phyloP scores from a whole-genome alignment of 1,140 invertebrate genomes.

The Proctacanthus coquilletti region DNA sequence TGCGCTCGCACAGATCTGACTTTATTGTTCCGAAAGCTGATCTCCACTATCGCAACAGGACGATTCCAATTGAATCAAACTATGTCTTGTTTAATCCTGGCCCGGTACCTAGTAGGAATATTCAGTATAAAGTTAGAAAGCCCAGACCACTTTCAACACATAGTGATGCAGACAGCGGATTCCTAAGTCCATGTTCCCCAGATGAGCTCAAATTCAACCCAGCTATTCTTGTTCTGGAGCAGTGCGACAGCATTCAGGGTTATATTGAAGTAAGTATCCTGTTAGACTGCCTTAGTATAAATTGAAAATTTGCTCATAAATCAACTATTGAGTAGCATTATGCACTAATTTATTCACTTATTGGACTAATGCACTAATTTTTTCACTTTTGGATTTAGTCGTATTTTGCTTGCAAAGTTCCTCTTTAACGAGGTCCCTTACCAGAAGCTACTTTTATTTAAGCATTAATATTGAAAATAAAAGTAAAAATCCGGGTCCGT shows the following conservation, averaged over 20 bases:
- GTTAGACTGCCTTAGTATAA: neutral
- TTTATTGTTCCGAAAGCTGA: constrained; percentile 8
- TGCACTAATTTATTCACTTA: neutral
- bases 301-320: neutral
- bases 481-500: no score
- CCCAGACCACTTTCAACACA: constrained; percentile 23
- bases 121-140: constrained; percentile 27
- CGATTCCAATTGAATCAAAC: constrained; percentile 26
- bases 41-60: constrained; percentile 10
- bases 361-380: neutral
- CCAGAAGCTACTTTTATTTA: neutral
- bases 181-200: constrained; percentile 26
- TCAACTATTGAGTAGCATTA: neutral
- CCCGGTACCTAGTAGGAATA: constrained; percentile 26
- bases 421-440: neutral
- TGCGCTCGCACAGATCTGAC: constrained; percentile 10
- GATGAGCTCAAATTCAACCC: constrained; percentile 23
- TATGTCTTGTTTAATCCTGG: constrained; percentile 28
- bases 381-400: neutral
- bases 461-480: no score
- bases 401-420: neutral
- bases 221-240: constrained; percentile 25
- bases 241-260: constrained; percentile 28
- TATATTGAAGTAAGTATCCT: constrained; percentile 26
- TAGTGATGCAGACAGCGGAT: constrained; percentile 29